Conservation (phyloP, 2,797 vertebrate species). For the Paguma larvata region DNA sequence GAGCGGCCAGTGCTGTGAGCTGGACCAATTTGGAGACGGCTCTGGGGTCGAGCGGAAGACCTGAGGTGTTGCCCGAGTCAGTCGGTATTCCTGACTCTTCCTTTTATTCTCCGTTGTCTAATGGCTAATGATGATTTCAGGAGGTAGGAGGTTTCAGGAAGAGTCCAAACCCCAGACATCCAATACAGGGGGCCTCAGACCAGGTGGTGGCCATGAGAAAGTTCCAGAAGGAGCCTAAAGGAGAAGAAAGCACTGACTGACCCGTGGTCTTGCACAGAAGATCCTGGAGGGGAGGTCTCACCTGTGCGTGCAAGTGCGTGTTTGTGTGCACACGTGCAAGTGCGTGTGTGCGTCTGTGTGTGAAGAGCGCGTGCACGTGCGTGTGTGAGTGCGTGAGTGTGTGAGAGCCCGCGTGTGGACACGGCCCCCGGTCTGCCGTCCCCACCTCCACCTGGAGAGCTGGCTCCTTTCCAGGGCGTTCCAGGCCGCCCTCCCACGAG, state of each 20-base stretch:
- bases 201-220: not conserved
- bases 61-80: fast-evolving
- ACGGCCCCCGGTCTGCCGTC: not conserved
- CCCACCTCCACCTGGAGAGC: too few species aligned
- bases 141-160: not conserved
- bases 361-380: not conserved
- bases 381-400: not conserved
- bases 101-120: not conserved
- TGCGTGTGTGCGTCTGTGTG: too few species aligned
- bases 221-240: too few species aligned
- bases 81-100: not conserved
- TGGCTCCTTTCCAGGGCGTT: too few species aligned
- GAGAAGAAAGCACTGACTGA: not conserved
- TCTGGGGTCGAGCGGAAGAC: not conserved
- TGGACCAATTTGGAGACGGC: not conserved
- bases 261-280: not conserved
- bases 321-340: too few species aligned
- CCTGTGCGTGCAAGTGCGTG: fast-evolving
- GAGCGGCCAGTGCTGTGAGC: not conserved
- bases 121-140: not conserved
- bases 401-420: not conserved
- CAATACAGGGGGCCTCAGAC: not conserved
- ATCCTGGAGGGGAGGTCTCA: not conserved
- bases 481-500: not conserved
- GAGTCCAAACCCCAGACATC: not conserved